These are phyloP conservation scores for Pristionchus exspectatus DNA, from an alignment of 2,888 invertebrate genomes.

Conservation along the genomic window DNA sequence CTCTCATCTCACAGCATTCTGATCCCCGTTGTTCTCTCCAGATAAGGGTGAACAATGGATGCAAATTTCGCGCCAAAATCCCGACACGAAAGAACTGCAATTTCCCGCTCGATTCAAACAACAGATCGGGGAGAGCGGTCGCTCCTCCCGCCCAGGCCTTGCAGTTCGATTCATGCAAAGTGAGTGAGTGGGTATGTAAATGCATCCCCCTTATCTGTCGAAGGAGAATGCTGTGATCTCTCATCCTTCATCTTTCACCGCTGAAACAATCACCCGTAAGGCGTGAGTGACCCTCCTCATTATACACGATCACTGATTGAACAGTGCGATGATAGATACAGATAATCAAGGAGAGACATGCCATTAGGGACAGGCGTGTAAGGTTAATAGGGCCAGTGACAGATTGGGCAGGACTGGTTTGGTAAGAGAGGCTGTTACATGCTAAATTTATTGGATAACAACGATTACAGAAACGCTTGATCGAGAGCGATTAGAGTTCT, in stretches of 20 bases:
- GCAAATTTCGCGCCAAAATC: too few species aligned
- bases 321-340: neutral
- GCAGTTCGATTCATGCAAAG: too few species aligned
- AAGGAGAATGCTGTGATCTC: too few species aligned
- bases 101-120: too few species aligned
- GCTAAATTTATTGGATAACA: neutral
- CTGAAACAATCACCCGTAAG: conserved; percentile 4
- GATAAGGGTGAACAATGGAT: too few species aligned
- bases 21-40: too few species aligned
- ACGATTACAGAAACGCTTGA: neutral
- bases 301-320: neutral
- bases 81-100: too few species aligned
- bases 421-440: neutral
- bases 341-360: neutral
- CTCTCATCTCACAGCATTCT: too few species aligned
- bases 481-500: neutral
- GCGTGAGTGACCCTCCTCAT: neutral
- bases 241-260: neutral
- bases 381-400: neutral
- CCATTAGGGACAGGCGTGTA: conserved; percentile 10
- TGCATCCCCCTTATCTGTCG: too few species aligned
- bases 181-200: too few species aligned
- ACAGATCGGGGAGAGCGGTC: too few species aligned
- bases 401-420: neutral
- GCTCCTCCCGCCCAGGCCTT: too few species aligned